These are phyloP conservation scores for Bombylius discolor DNA, from an alignment of 2,888 invertebrate species.

Conservation along the genomic window DNA sequence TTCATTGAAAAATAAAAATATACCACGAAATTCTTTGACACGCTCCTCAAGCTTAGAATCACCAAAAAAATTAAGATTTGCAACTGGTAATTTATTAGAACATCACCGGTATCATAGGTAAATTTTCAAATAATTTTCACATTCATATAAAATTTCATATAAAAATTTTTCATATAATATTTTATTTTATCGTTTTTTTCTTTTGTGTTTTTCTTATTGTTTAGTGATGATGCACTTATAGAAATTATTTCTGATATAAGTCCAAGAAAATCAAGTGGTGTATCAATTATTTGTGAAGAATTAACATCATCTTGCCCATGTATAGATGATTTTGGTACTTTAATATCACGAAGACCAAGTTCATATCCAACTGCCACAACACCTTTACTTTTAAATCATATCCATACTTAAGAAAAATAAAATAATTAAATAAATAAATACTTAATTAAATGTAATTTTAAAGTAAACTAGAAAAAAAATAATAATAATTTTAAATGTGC, in stretches of 20 bases:
- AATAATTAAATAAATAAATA: no score
- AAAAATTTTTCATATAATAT: background rate
- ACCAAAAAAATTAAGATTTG: slow-evolving; percentile 69
- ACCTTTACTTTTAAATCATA: slow-evolving; percentile 31
- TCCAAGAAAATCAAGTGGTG: slow-evolving; percentile 29
- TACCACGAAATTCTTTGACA: slow-evolving; percentile 42
- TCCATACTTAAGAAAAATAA: slow-evolving; percentile 21
- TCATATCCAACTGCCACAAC: slow-evolving; percentile 32
- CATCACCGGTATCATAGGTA: slow-evolving; percentile 37
- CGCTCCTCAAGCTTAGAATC: slow-evolving; percentile 73
- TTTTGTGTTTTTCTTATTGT: slow-evolving; percentile 2
- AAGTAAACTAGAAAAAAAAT: no score
- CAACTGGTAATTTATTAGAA: slow-evolving; percentile 50
- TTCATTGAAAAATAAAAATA: slow-evolving; percentile 56
- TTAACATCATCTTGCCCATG: slow-evolving; percentile 31
- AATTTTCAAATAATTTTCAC: background rate
- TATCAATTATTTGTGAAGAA: slow-evolving; percentile 27
- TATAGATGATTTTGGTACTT: slow-evolving; percentile 22
- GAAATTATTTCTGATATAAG: slow-evolving; percentile 32
- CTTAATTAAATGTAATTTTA: no score
- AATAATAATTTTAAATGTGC: no score
- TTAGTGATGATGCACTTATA: slow-evolving; percentile 34
- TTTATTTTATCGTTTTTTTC: background rate
- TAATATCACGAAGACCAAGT: slow-evolving; percentile 23
- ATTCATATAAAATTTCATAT: no score